Percentiles rank a stretch among this genome's conserved stretches.
These are phyloP conservation scores for Ferrisia virgata DNA, from an alignment of 2,888 invertebrate species.

Conservation along the genomic window DNA sequence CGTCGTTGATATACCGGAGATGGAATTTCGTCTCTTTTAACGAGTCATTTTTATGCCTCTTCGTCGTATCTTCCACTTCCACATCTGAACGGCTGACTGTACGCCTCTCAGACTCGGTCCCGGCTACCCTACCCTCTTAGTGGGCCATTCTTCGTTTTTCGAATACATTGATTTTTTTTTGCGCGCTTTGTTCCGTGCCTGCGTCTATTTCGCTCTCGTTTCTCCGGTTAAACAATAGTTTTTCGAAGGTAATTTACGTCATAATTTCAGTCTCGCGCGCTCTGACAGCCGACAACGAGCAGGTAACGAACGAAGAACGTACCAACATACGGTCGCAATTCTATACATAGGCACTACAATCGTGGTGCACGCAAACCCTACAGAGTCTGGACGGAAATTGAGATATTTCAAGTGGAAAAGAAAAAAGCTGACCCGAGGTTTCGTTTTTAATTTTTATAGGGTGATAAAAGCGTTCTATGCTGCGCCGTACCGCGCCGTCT, in stretches of 20 bases:
- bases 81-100: not conserved
- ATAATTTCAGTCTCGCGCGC: not conserved
- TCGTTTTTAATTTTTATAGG: not conserved
- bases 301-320: not conserved
- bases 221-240: not conserved
- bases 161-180: slow-evolving; percentile 21
- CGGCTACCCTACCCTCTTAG: not conserved
- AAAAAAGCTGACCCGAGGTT: not conserved
- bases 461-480: not conserved
- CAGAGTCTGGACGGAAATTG: not conserved
- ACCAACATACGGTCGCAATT: not conserved
- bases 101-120: not conserved
- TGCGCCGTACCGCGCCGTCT: too few species aligned
- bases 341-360: not conserved
- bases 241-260: slow-evolving; percentile 9
- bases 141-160: not conserved
- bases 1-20: slow-evolving; percentile 13
- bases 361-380: not conserved
- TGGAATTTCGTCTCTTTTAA: slow-evolving; percentile 28
- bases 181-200: not conserved
- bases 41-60: slow-evolving; percentile 18
- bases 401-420: not conserved
- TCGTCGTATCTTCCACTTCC: not conserved
- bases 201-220: not conserved
- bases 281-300: not conserved